Base-by-base conservation (phyloP, 2,888 invertebrate genomes). In the Latrodectus hesperus region DNA sequence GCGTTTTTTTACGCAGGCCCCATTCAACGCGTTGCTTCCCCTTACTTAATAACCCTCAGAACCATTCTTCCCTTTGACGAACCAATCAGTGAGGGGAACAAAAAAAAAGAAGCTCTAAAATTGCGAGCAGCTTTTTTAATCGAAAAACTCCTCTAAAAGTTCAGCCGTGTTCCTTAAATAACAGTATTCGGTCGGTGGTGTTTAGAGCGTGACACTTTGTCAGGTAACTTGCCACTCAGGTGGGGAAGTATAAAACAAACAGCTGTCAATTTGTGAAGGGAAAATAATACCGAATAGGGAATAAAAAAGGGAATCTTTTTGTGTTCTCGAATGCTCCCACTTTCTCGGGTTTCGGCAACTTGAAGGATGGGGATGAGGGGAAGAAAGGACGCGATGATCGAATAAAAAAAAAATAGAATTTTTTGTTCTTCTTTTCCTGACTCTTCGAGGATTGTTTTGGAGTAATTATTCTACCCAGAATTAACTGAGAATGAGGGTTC, bases 281-380 rank as follows among this genome's bases (percentile, higher is more conserved):
- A 14, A 60, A 60, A 60, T 60, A 60, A 60, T 60, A n/a, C 60
- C n/a, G 60, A 60, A 60, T 8, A 60, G n/a, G n/a, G 60, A 60
- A 60, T 16, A 60, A 12, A n/a, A 60, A 60, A 60, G 12, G n/a
- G 60, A 60, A 60, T n/a, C n/a, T 60, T 60, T 60, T 60, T 60
- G 12, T 10, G 12, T n/a, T n/a, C 60, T n/a, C 60, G n/a, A 60
- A 60, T 6, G 60, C n/a, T 60, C n/a, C 60, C 60, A 60, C 60
- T 60, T 60, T 60, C 60, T 60, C 60, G 60, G 60, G 60, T 60
- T 60, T 60, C 60, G 60, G n/a, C 60, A 60, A 11, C 60, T 60
- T 60, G 60, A 60, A 60, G 60, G n/a, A n/a, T 60, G 38, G 38
- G 4, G n/a, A 60, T 16, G n/a, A 60, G 60, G 12, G 60, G n/a